Conservation (phyloP, 2,797 vertebrate genomes). For the Falco berigora region DNA sequence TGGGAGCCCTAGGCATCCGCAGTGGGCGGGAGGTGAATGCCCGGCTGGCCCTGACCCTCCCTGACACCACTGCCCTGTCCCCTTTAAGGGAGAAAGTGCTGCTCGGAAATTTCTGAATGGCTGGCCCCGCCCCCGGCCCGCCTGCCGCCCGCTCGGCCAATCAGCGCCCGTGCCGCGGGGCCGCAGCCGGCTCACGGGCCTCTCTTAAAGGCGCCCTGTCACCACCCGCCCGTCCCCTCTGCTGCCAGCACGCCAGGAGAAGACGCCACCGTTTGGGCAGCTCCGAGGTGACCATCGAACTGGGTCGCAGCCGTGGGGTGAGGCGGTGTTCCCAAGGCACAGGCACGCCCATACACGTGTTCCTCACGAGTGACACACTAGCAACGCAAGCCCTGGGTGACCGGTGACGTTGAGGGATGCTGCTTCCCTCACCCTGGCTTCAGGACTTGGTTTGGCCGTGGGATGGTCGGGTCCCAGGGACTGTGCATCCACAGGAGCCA, state of each 20-base stretch:
- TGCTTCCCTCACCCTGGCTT: not conserved
- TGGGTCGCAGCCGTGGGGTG: not conserved
- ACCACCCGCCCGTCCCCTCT: rapidly evolving
- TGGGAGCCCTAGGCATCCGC: not conserved
- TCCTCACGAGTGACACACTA: rapidly evolving
- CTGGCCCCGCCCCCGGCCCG: not conserved
- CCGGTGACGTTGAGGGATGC: rapidly evolving
- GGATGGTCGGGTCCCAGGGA: no score
- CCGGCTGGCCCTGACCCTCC: rapidly evolving
- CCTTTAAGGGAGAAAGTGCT: not conserved
- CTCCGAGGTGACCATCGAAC: not conserved
- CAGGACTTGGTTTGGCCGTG: not conserved
- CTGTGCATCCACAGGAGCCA: not conserved
- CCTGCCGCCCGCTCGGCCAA: not conserved
- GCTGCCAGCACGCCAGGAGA: rapidly evolving
- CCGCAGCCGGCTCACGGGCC: not conserved
- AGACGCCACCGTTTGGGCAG: rapidly evolving
- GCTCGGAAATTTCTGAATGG: slow-evolving; percentile 20
- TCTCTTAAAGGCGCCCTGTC: not conserved
- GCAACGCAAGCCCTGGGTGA: not conserved
- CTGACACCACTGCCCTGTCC: rapidly evolving
- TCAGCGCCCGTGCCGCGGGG: not conserved
- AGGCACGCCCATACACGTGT: not conserved
- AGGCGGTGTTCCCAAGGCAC: not conserved
- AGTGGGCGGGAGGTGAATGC: rapidly evolving